phyloP scores from a whole-genome alignment of 1,140 invertebrate species.

The Zaprionus ghesquierei region DNA sequence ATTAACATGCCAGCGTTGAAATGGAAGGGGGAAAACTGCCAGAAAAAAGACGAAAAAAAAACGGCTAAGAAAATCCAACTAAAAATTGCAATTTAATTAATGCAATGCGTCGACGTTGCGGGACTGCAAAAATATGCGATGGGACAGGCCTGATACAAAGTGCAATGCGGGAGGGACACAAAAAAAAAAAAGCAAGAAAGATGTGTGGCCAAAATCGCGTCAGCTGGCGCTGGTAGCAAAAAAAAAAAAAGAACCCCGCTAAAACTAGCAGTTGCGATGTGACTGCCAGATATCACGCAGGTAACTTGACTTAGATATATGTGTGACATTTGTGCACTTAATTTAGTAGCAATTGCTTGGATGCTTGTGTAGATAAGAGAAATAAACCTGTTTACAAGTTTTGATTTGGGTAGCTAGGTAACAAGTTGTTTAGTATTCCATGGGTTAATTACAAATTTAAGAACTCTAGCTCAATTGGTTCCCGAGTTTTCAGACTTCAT shows the following conservation, averaged over 20 bases:
- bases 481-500: too few species aligned
- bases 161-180: not conserved
- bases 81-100: slow-evolving; percentile 74
- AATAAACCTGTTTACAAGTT: not conserved
- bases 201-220: slow-evolving; percentile 4
- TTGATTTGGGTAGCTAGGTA: not conserved
- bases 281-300: not conserved
- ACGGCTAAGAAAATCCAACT: slow-evolving; percentile 44
- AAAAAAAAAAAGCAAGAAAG: slow-evolving; percentile 11
- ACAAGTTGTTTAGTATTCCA: too few species aligned
- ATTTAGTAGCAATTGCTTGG: not conserved
- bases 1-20: slow-evolving; percentile 43
- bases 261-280: not conserved
- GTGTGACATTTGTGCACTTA: not conserved
- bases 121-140: slow-evolving; percentile 52
- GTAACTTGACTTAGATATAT: not conserved
- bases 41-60: not conserved
- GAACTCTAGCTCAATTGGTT: too few species aligned
- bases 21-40: not conserved
- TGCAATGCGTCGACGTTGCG: slow-evolving; percentile 53
- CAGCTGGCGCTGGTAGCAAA: slow-evolving; percentile 16
- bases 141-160: slow-evolving; percentile 6
- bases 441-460: too few species aligned
- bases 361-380: not conserved
- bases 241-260: slow-evolving; percentile 1